Base-by-base conservation (phyloP, 2,113 vertebrate genomes). In the Sardina pilchardus region DNA sequence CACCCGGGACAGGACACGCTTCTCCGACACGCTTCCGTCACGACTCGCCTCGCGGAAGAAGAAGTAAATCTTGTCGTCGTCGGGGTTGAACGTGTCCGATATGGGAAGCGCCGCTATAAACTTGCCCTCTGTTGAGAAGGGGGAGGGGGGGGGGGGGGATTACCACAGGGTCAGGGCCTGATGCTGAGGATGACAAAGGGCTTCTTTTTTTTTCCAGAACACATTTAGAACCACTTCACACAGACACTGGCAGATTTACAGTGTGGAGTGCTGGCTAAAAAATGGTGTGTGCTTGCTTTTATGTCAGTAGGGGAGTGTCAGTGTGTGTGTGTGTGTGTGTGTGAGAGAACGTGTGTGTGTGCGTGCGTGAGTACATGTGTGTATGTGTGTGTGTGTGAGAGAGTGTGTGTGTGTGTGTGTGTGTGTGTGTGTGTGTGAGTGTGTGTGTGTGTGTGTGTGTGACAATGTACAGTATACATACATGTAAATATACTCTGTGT, bases 51-150 rank as follows among this genome's bases (percentile, higher is more conserved):
- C 98, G 9, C 97, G 97, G 91, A 99, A 99, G 94, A 99, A 99
- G 92, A 99, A 99, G 94, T 99, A 99, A 88, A 99, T 97, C 95
- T 99, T 99, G 89, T 99, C 98, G 86, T 99, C 98, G 82, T 99
- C 98, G 81, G 96, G 96, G 88, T 98, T 99, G 92, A 97, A 98
- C 30, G 98, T 99, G 91, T 99, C 98, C 2, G 97, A 94, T 42
- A 99, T 97, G 80, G 97, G 95, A 90, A 97, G 97, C 82, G 97
- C 96, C 53, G 95, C 96, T 91, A 99, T 96, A 93, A 99, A 99
- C 93, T 96, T 98, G 0, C 96, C 98, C 94, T 99, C 98, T 99
- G 90, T 90, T 92, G 90, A 89, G 89, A 86, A 71, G 9, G 26
- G n/a, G 12, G 34, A 36, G 71, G 39, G 34, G 12, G 30, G 26